These are phyloP conservation scores for Myzus persicae DNA, from an alignment of 1,140 invertebrate species.

Conservation along the genomic window DNA sequence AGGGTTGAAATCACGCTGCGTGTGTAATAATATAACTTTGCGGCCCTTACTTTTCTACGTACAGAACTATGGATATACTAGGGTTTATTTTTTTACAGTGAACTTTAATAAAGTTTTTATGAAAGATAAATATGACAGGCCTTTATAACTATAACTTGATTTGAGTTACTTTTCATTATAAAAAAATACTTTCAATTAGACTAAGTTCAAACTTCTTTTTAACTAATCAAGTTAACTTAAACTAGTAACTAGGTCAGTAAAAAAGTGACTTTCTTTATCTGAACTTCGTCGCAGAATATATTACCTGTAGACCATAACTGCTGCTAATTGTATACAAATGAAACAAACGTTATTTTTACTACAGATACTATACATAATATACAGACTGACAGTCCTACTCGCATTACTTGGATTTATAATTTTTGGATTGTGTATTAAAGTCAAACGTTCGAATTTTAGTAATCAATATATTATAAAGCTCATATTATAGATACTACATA, in stretches of 20 bases:
- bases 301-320: neutral
- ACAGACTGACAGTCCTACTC: neutral
- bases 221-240: neutral
- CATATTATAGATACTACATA: neutral
- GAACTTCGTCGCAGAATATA: neutral
- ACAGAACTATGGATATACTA: too few species aligned
- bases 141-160: neutral
- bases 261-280: neutral
- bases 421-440: neutral
- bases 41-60: neutral
- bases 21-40: neutral
- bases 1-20: neutral
- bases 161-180: neutral
- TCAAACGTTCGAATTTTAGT: neutral
- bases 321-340: neutral
- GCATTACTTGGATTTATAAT: neutral
- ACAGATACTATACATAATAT: neutral
- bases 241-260: neutral
- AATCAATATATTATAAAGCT: neutral
- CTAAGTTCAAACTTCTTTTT: neutral
- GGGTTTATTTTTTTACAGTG: neutral
- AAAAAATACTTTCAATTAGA: neutral
- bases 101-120: neutral
- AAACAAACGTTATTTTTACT: neutral
- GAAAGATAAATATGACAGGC: neutral